These are phyloP conservation scores for Autographa gamma DNA, from an alignment of 2,888 invertebrate genomes.

Conservation along the genomic window DNA sequence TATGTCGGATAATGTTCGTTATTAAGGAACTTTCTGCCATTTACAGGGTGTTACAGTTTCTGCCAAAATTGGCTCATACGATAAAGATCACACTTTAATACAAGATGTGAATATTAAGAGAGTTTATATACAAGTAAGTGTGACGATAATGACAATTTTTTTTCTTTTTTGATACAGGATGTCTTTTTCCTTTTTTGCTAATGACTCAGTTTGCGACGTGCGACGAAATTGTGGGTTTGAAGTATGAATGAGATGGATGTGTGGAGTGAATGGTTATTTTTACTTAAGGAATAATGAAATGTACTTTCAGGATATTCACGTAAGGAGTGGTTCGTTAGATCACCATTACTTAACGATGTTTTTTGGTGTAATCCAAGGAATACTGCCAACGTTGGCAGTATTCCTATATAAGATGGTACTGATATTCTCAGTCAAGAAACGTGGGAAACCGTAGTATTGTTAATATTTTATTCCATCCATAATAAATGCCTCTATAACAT, in stretches of 20 bases:
- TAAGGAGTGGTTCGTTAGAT: not conserved
- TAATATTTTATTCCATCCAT: not conserved
- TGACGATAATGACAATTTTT: not conserved
- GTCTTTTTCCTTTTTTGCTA: not conserved
- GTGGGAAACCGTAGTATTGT: not conserved
- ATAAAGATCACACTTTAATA: constrained; percentile 16
- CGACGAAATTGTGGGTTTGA: not conserved
- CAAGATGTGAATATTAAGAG: constrained; percentile 13
- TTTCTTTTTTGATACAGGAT: not conserved
- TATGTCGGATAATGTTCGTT: constrained; percentile 16
- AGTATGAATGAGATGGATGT: not conserved
- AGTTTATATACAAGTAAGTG: not conserved
- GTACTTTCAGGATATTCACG: not conserved
- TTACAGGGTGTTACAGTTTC: constrained; percentile 13
- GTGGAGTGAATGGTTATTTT: not conserved
- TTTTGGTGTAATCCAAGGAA: not conserved
- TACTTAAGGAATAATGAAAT: not conserved
- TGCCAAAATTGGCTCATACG: constrained; percentile 18
- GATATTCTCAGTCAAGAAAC: not conserved
- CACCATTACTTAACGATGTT: too few relatives aligned
- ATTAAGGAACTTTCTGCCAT: constrained; percentile 26
- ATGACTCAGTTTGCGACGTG: not conserved
- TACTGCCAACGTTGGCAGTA: not conserved
- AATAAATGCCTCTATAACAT: not conserved
- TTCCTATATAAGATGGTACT: not conserved